phyloP scores from a whole-genome alignment of 2,797 vertebrate species.

The Sardinella longiceps region DNA sequence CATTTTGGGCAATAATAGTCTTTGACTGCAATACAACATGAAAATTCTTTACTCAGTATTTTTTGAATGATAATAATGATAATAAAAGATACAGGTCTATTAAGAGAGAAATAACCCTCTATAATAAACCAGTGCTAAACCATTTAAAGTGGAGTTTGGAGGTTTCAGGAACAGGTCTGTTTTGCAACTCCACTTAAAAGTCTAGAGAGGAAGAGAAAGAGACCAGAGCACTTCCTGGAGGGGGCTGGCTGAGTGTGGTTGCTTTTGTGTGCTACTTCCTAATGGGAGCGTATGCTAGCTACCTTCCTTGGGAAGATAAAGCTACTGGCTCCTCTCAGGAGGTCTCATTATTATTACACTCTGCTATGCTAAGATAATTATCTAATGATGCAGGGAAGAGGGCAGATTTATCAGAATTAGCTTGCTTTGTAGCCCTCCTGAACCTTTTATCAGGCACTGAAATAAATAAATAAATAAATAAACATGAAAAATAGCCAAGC shows the following conservation, averaged over 20 bases:
- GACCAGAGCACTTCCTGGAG: not conserved
- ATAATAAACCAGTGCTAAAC: not conserved
- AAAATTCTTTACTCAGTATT: not conserved
- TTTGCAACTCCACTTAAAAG: not conserved
- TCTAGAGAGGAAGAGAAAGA: not conserved
- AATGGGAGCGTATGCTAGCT: not conserved
- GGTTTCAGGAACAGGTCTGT: not conserved
- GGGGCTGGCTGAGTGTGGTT: not conserved
- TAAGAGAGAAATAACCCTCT: not conserved
- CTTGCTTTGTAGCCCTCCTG: not conserved
- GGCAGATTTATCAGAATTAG: constrained; percentile 21
- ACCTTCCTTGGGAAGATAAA: constrained; percentile 13
- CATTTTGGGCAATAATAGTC: not conserved
- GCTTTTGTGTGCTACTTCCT: not conserved
- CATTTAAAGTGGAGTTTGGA: not conserved
- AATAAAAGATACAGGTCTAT: not conserved
- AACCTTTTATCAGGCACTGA: not conserved
- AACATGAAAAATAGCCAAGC: not conserved
- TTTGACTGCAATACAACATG: not conserved
- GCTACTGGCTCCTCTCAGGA: constrained; percentile 11
- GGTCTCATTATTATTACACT: constrained; percentile 19
- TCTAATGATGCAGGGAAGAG: constrained; percentile 1
- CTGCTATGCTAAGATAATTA: constrained; percentile 20
- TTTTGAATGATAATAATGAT: not conserved
- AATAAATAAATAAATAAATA: not conserved